Conservation (phyloP, 2,113 vertebrate species). For the Copsychus sechellarum region DNA sequence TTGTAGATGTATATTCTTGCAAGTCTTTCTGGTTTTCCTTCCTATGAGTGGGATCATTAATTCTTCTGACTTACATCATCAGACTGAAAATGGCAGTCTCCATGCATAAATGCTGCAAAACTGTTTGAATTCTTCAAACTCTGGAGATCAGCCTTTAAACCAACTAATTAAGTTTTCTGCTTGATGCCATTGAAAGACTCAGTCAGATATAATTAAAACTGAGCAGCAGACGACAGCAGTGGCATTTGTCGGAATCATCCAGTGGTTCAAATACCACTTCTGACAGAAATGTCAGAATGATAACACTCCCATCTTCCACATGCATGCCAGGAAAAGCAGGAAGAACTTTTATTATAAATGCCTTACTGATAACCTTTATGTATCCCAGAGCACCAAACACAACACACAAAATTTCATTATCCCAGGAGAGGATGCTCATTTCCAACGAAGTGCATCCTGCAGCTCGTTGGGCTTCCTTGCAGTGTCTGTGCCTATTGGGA, state of each 20-base stretch:
- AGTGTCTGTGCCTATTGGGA: neutral
- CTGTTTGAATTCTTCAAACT: constrained; percentile 60
- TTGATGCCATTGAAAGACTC: constrained; percentile 78
- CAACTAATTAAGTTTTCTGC: constrained; percentile 90
- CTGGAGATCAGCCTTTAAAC: constrained; percentile 65
- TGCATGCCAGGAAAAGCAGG: constrained; percentile 59
- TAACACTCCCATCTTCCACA: constrained; percentile 73
- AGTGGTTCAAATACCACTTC: constrained; percentile 91
- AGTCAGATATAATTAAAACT: constrained; percentile 93
- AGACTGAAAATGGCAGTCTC: constrained; percentile 2
- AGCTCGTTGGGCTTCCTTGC: neutral
- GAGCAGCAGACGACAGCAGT: constrained; percentile 86
- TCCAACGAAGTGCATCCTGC: constrained; percentile 53
- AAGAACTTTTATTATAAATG: constrained; percentile 79
- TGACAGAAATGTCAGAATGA: constrained; percentile 98
- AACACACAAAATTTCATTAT: constrained; percentile 78
- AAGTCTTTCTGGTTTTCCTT: neutral
- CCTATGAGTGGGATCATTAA: neutral
- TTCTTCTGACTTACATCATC: constrained; percentile 11
- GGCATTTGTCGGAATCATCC: constrained; percentile 93
- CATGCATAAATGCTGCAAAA: constrained; percentile 27
- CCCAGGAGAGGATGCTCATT: constrained; percentile 57
- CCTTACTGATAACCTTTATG: constrained; percentile 89
- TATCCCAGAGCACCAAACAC: constrained; percentile 77
- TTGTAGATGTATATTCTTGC: neutral